Conservation (phyloP, 2,797 vertebrate species). For the Phylloscopus collybita region DNA sequence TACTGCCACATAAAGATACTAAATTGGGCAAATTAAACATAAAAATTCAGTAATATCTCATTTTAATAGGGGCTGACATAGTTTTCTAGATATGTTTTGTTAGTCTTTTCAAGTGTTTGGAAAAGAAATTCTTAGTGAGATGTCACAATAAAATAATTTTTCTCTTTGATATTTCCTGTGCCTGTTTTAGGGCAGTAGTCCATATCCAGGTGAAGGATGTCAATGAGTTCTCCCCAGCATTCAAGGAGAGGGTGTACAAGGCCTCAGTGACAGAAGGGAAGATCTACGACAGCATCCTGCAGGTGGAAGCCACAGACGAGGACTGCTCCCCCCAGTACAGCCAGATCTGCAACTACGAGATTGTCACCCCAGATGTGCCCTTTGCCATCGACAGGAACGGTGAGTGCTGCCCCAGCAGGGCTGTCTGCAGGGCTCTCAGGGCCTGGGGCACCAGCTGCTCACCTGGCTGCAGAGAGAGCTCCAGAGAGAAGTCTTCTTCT, state of each 20-base stretch:
- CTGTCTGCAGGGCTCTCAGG: neutral
- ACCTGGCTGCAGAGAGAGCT: neutral
- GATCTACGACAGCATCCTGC: conserved; percentile 95
- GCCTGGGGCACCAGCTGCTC: neutral
- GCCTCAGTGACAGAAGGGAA: conserved; percentile 90
- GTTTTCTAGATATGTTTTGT: neutral
- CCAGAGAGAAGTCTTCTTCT: neutral
- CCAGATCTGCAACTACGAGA: conserved; percentile 97
- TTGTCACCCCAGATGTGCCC: conserved; percentile 86
- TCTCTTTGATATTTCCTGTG: neutral
- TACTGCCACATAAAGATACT: neutral
- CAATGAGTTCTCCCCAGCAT: conserved; percentile 93
- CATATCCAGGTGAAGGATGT: conserved; percentile 97
- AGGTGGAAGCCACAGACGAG: conserved; percentile 92
- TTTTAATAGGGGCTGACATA: neutral
- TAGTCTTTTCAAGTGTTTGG: neutral
- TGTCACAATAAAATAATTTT: neutral
- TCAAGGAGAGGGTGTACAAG: conserved; percentile 88
- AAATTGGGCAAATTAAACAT: neutral
- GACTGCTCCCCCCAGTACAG: conserved; percentile 97
- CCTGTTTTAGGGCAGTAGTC: conserved; percentile 87
- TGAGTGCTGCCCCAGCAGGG: conserved; percentile 69
- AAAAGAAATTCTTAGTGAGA: neutral
- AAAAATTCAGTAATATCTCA: neutral
- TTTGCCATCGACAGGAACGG: conserved; percentile 96